Base-by-base conservation (phyloP, 2,888 invertebrate species). In the Athetis lepigone region DNA sequence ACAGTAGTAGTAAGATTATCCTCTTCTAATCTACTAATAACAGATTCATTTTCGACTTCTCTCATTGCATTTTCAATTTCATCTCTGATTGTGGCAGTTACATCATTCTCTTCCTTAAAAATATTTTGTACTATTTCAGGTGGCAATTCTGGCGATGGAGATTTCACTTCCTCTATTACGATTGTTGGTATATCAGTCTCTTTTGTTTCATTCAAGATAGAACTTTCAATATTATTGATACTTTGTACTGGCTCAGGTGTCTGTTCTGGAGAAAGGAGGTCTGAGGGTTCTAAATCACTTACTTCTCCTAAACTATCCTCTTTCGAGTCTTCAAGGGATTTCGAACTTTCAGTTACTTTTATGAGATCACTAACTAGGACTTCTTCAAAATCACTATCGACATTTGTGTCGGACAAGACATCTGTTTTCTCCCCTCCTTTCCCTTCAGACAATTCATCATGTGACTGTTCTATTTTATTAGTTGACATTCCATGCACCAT, bases 71-170 rank as follows among this genome's bases (percentile, higher is more conserved):
- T 69, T 42, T 65, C 33, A 45, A 39, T 58, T 69, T 64, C 70
- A 45, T 71, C 60, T 68, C 62, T 55, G 42, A 60, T 25, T 0
- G 56, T 61, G 51, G 49, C 50, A 36, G 7, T 51, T 49, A 70
- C 75, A 69, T 72, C 71, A 49, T 29, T 68, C 33, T 63, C 56
- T 75, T 82, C 68, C 66, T 82, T 82, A 87, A 70, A 74, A 73
- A 77, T 83, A 85, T 79, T 92, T 93, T 93, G 92, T 92, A 92
- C 92, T 92, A 75, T 85, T 82, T 88, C 90, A 92, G 91, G 89
- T 86, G 86, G 83, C 84, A 84, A 83, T 62, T 73, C 77, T 75
- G 78, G 71, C 72, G 67, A 67, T 58, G 74, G 75, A 72, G 68
- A 64, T 68, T 75, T 79, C 54, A 79, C 69, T 70, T 80, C 68